A percentile compares a stretch with the other conserved stretches of the same genome.
Conservation (phyloP, 2,113 vertebrate genomes). For the Microcebus tavaratra region DNA sequence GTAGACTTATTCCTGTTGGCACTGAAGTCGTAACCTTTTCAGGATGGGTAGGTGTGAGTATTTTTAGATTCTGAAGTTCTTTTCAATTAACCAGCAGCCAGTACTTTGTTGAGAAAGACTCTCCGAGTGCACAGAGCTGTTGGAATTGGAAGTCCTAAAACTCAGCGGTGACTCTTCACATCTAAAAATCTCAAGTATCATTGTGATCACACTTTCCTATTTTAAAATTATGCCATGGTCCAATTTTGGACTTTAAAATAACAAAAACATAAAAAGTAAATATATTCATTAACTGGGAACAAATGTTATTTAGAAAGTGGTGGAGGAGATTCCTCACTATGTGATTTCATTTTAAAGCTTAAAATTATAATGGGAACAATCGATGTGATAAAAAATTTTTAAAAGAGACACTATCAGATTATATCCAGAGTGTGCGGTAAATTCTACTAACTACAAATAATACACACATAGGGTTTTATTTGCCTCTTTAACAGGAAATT, state of each 20-base stretch:
- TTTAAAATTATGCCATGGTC: neutral
- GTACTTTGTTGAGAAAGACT: neutral
- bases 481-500: neutral
- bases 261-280: neutral
- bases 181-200: neutral
- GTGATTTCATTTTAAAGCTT: neutral
- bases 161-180: fast-evolving
- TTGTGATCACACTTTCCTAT: fast-evolving
- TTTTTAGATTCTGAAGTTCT: neutral
- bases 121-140: neutral
- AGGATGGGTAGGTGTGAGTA: neutral
- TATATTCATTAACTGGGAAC: too few species aligned
- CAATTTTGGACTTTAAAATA: neutral
- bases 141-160: too few species aligned
- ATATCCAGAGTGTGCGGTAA: neutral
- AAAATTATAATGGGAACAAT: neutral
- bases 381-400: neutral
- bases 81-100: neutral
- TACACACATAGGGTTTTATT: fast-evolving
- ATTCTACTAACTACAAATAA: neutral
- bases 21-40: neutral
- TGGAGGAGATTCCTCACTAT: neutral
- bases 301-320: neutral
- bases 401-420: neutral
- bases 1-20: neutral